A percentile compares a stretch with the other conserved stretches of the same genome.
Conservation (phyloP, 2,888 invertebrate genomes). For the Villa cingulata region DNA sequence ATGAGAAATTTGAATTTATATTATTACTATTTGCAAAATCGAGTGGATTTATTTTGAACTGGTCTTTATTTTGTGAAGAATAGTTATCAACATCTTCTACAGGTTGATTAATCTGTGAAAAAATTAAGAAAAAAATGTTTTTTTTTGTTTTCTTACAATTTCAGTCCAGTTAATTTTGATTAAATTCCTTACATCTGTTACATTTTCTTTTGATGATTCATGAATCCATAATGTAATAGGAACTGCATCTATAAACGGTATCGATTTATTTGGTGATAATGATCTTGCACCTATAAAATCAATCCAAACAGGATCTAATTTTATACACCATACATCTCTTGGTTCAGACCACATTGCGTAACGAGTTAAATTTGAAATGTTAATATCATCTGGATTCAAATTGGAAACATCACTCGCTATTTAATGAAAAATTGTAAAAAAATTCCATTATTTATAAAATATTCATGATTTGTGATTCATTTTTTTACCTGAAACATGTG, state of each 20-base stretch:
- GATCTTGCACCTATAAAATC: constrained; percentile 80
- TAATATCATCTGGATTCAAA: constrained; percentile 25
- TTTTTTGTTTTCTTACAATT: too few relatives aligned
- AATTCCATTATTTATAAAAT: neutral
- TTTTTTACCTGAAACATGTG: constrained; percentile 47
- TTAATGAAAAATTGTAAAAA: neutral
- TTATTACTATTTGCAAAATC: constrained; percentile 19
- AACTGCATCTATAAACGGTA: constrained; percentile 72
- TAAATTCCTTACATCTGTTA: too few relatives aligned
- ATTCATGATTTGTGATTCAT: neutral
- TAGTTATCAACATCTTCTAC: too few relatives aligned
- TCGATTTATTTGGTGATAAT: constrained; percentile 54
- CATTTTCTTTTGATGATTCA: neutral
- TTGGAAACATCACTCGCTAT: constrained; percentile 33
- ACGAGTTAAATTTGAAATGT: constrained; percentile 29
- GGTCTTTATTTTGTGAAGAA: too few relatives aligned
- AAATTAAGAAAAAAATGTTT: too few relatives aligned
- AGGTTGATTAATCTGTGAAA: too few relatives aligned
- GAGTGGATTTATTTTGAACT: constrained; percentile 17
- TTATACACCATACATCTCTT: constrained; percentile 78
- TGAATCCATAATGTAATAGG: constrained; percentile 73
- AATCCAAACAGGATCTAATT: constrained; percentile 83
- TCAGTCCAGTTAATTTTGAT: too few relatives aligned
- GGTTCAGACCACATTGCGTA: constrained; percentile 66
- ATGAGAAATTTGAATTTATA: constrained; percentile 14